Evolutionary conservation across 2,797 vertebrate genomes (phyloP), one percentile per base, ranked within the genome.

Genomic region (Pangasius mekongensis): DNA sequence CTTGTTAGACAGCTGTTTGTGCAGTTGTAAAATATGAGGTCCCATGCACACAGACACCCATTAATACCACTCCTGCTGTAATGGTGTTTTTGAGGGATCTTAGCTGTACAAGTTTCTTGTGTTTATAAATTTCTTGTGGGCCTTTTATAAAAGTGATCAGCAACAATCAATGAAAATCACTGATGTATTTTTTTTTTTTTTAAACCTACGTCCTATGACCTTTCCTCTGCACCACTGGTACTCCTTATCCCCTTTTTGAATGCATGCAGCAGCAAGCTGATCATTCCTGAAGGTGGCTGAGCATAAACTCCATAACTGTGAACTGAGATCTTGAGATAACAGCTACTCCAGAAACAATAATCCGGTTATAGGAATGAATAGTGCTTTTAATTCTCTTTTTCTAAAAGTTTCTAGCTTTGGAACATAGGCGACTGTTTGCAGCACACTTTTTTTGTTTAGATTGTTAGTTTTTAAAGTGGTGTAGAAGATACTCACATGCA

Each of bases 1-100:
- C 77, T 89, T 91, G 58, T 54, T 73, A 84, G 80, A 62, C 82
- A 90, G 87, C 69, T 82, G 87, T 76, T 78, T 58, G 52, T 52
- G 36, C 52, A 81, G 64, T 54, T 73, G 64, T 62, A 54, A 84
- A 62, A 74, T 56, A 58, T 76, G 18, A 64, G 80, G 80, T 67
- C 52, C 67, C 69, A n/a, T 39, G 49, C 47, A 60, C 58, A 49
- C 36, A 60, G 67, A 84, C 27, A 67, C 36, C 8, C 30, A n/a
- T 84, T 80, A 84, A 52, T 66, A 80, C 52, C 14, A 43, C 69
- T 83, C 16, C 43, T 43, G 33, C 33, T 76, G 24, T n/a, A 60
- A 62, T 62, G 39, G 16, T 52, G 39, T 54, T 36, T 54, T 22
- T 11, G 20, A 84, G 20, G 47, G 4, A 69, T 84, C 18, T 84